phyloP scores from a whole-genome alignment of 2,888 invertebrate genomes.

The Notodonta ziczac region DNA sequence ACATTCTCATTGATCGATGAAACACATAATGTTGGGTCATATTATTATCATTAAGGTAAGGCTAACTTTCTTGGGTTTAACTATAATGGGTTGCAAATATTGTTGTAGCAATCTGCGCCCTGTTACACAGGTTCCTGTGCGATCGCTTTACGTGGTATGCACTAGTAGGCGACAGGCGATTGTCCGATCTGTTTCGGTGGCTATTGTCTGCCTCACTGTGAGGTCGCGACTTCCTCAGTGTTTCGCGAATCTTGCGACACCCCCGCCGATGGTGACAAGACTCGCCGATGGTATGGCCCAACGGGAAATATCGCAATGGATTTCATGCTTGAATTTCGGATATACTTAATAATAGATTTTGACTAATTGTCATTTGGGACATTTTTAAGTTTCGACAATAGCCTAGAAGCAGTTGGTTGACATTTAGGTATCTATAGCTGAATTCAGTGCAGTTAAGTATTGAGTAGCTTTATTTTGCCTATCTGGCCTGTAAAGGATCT shows the following conservation, averaged over 20 bases:
- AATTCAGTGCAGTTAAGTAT: too few species aligned
- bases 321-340: constrained; percentile 25
- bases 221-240: constrained; percentile 35
- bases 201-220: constrained; percentile 30
- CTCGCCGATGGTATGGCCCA: constrained; percentile 5
- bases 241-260: constrained; percentile 3
- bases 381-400: not conserved
- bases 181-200: constrained; percentile 37
- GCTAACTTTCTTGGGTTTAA: too few species aligned
- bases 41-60: too few species aligned
- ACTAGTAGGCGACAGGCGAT: constrained; percentile 22
- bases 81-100: too few species aligned
- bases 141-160: not conserved
- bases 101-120: not conserved
- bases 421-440: too few species aligned
- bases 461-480: too few species aligned
- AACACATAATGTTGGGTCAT: too few species aligned
- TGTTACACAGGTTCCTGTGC: not conserved
- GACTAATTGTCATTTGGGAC: not conserved
- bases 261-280: constrained; percentile 14
- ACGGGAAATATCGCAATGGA: constrained; percentile 36
- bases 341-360: constrained; percentile 7
- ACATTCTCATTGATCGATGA: too few species aligned
- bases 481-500: too few species aligned
- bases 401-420: not conserved